Evolutionary conservation across 2,888 invertebrate genomes (phyloP).

Genomic region (Globia sparganii): DNA sequence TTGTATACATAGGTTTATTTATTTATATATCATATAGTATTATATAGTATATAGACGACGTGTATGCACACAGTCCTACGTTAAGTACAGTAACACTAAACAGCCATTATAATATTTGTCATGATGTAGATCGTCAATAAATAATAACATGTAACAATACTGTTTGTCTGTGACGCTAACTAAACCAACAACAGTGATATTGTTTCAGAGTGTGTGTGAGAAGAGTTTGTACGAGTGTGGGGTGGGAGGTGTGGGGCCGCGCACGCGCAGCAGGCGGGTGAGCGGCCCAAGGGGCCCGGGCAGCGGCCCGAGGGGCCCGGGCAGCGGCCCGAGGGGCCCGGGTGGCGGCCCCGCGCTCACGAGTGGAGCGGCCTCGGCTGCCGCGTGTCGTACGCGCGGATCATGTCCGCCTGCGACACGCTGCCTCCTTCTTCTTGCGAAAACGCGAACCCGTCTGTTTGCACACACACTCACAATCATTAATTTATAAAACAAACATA

Average conservation of each 20-base stretch:
- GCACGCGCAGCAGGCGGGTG: background rate
- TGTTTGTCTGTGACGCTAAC: conserved; percentile 43
- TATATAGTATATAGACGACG: conserved; percentile 58
- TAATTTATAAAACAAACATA: conserved; percentile 16
- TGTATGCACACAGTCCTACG: conserved; percentile 56
- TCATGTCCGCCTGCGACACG: conserved; percentile 98
- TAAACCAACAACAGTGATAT: conserved; percentile 56
- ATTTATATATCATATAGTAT: conserved; percentile 59
- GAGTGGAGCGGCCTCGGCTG: conserved; percentile 95
- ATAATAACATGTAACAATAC: conserved; percentile 56
- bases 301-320: background rate
- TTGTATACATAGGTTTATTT: conserved; percentile 64
- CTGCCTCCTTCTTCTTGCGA: conserved; percentile 99
- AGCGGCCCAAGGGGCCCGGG: conserved; percentile 2
- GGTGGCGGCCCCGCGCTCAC: conserved; percentile 79
- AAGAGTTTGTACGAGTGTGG: conserved; percentile 59
- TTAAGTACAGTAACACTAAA: conserved; percentile 64
- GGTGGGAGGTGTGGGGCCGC: conserved; percentile 10
- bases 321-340: background rate
- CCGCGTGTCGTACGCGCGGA: conserved; percentile 98
- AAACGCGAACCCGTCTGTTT: conserved; percentile 98
- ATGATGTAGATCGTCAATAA: conserved; percentile 55
- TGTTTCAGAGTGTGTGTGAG: conserved; percentile 39
- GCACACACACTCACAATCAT: conserved; percentile 59
- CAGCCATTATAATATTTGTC: conserved; percentile 62